Evolutionary conservation across 2,113 vertebrate species (phyloP).

Genomic region (Tretioscincus oriximinensis): DNA sequence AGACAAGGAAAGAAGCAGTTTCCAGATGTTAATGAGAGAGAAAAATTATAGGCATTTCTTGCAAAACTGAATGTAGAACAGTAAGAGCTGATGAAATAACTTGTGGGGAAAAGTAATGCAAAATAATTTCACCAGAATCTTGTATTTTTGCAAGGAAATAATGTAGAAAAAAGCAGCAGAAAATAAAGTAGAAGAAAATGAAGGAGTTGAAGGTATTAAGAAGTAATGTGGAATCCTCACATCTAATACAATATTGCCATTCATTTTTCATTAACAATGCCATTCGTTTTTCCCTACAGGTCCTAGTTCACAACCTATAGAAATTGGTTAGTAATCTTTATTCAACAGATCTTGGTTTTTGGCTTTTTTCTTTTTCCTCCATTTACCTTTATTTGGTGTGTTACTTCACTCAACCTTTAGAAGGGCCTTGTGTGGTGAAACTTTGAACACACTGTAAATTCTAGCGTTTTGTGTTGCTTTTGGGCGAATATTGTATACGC

Average conservation of each 20-base stretch:
- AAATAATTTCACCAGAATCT: background rate
- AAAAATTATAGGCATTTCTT: constrained; percentile 4
- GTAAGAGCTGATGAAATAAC: background rate
- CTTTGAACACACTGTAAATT: background rate
- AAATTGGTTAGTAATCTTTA: constrained; percentile 14
- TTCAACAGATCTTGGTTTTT: background rate
- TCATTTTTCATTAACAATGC: background rate
- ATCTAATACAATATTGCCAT: background rate
- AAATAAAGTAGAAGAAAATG: background rate
- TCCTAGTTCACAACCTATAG: background rate
- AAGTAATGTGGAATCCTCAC: background rate
- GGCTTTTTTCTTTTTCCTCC: background rate
- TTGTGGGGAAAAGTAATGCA: constrained; percentile 23
- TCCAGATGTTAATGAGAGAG: constrained; percentile 4
- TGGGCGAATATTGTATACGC: background rate
- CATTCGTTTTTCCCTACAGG: background rate
- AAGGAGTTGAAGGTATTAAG: background rate
- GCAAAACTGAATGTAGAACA: background rate
- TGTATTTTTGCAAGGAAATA: background rate
- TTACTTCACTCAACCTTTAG: background rate
- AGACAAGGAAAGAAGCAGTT: constrained; percentile 19
- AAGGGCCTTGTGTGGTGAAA: background rate
- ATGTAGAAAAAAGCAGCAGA: background rate
- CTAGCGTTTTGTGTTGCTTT: background rate
- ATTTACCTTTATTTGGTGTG: background rate